These are phyloP conservation scores for Dendropsophus ebraccatus DNA, from an alignment of 2,113 vertebrate species.

Conservation along the genomic window DNA sequence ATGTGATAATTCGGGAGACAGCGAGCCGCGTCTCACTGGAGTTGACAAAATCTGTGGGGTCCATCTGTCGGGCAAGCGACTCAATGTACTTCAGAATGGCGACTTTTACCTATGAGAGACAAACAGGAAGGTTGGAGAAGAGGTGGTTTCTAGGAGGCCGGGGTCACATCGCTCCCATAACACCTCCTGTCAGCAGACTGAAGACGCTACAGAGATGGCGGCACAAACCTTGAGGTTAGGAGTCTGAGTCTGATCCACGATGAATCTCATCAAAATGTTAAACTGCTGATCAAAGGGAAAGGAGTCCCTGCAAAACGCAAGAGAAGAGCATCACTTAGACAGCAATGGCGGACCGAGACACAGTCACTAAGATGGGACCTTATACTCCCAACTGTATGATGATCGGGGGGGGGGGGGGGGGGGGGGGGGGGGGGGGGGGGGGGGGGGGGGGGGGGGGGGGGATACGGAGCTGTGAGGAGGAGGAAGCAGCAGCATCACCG, in stretches of 20 bases:
- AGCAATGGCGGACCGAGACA: no score
- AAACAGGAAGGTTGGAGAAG: not conserved
- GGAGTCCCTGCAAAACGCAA: slow-evolving; percentile 82
- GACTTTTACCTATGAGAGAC: slow-evolving; percentile 88
- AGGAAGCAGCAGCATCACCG: no score
- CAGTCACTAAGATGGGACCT: no score
- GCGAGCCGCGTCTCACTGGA: slow-evolving; percentile 97
- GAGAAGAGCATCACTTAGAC: not conserved
- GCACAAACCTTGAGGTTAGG: slow-evolving; percentile 93
- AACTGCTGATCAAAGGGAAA: slow-evolving; percentile 98
- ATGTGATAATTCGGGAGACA: slow-evolving; percentile 97
- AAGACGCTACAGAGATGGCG: not conserved
- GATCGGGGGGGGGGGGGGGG: no score
- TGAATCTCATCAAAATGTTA: slow-evolving; percentile 98
- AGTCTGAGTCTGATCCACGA: slow-evolving; percentile 98
- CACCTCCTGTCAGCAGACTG: not conserved
- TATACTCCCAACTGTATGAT: no score
- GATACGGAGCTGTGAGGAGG: no score
- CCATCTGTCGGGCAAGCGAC: slow-evolving; percentile 93
- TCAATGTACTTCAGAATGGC: slow-evolving; percentile 98
- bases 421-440: not conserved
- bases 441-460: no score
- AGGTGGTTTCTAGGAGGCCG: no score
- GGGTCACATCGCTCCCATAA: no score
- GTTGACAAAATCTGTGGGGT: slow-evolving; percentile 95